These are phyloP conservation scores for Megaustenia siamemsis DNA, from an alignment of 2,888 invertebrate genomes.

Conservation along the genomic window DNA sequence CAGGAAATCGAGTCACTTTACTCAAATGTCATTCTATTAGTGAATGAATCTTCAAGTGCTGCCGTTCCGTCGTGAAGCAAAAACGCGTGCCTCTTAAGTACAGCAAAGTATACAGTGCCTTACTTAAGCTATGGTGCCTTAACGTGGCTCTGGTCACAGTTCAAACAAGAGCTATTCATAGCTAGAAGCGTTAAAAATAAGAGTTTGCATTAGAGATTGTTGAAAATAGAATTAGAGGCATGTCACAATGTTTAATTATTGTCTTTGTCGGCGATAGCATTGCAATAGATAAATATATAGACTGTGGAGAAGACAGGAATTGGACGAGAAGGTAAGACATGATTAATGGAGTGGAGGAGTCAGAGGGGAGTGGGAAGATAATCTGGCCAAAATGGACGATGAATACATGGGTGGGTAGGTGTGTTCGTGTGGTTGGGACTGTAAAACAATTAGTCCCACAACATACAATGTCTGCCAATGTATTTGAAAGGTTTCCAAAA, in stretches of 20 bases:
- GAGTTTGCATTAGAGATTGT: constrained; percentile 21
- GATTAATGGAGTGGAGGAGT: not conserved
- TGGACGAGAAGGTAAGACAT: not conserved
- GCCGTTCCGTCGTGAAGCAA: constrained; percentile 29
- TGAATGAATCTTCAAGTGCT: constrained; percentile 46
- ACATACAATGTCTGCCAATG: too few species aligned
- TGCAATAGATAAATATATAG: constrained; percentile 14
- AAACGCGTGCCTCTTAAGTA: constrained; percentile 33
- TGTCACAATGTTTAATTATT: constrained; percentile 42
- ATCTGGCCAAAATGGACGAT: not conserved
- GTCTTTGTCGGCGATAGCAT: constrained; percentile 17
- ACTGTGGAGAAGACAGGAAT: not conserved
- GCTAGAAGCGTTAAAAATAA: constrained; percentile 21
- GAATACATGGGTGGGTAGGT: not conserved
- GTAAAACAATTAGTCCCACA: too few species aligned
- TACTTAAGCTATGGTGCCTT: not conserved
- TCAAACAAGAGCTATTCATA: constrained; percentile 34
- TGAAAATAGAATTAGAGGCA: constrained; percentile 31
- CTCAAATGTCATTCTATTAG: constrained; percentile 51
- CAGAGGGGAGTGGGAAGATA: not conserved
- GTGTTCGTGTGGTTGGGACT: too few species aligned
- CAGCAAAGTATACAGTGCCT: constrained; percentile 33
- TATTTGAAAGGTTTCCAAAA: too few species aligned
- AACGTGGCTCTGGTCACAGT: not conserved
- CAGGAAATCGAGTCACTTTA: not conserved